Evolutionary conservation across 2,888 invertebrate genomes (phyloP).

Genomic region (Pollenia angustigena): DNA sequence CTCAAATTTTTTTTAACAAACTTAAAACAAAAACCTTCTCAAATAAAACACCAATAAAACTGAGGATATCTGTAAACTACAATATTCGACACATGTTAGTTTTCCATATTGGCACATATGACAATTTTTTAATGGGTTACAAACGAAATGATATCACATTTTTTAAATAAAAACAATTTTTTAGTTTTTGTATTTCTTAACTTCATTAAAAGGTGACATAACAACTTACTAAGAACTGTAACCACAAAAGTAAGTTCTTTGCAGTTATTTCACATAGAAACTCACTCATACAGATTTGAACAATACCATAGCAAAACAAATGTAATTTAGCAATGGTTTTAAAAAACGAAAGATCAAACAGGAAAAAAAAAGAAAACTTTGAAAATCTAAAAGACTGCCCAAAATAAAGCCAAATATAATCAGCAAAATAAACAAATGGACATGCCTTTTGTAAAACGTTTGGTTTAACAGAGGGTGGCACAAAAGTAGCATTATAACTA

Average conservation of each 20-base stretch:
- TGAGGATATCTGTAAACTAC: too few relatives aligned
- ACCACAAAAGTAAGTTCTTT: constrained; percentile 11
- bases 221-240: neutral
- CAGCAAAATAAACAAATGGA: constrained; percentile 74
- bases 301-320: constrained; percentile 28
- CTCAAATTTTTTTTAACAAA: too few relatives aligned
- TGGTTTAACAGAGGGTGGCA: constrained; percentile 34
- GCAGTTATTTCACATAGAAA: constrained; percentile 1
- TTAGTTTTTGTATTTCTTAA: too few relatives aligned
- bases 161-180: too few relatives aligned
- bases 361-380: neutral
- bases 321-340: constrained; percentile 23
- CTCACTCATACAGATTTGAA: neutral
- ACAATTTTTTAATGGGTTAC: too few relatives aligned
- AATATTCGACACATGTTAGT: too few relatives aligned
- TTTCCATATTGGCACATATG: too few relatives aligned
- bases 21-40: too few relatives aligned
- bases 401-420: constrained; percentile 69
- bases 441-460: constrained; percentile 44
- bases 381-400: neutral
- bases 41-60: too few relatives aligned
- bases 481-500: neutral
- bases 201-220: neutral
- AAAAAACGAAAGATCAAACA: constrained; percentile 19
- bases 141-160: too few relatives aligned